phyloP scores from a whole-genome alignment of 2,113 vertebrate species.

The Calypte anna region DNA sequence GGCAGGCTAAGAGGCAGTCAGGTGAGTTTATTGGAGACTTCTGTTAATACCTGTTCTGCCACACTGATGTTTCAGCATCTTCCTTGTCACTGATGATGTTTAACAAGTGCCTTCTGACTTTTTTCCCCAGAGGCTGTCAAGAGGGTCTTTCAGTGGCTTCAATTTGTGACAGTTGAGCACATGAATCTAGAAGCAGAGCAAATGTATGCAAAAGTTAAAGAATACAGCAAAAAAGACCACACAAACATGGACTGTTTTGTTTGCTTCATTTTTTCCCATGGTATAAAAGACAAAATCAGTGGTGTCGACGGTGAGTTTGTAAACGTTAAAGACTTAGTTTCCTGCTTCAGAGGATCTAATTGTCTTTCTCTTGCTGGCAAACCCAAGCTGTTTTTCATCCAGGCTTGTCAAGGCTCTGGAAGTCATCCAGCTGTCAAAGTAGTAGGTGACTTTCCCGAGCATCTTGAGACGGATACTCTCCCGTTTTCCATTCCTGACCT shows the following conservation, averaged over 20 bases:
- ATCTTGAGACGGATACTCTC: conserved; percentile 54
- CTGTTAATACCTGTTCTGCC: background rate
- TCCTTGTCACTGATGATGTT: background rate
- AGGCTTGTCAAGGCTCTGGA: conserved; percentile 73
- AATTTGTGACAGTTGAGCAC: conserved; percentile 67
- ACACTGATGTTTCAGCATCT: background rate
- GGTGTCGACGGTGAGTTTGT: conserved; percentile 70
- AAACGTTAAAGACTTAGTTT: conserved; percentile 46
- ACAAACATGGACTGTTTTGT: conserved; percentile 78
- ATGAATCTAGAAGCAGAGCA: conserved; percentile 56
- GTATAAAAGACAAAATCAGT: conserved; percentile 67
- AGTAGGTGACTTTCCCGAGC: background rate
- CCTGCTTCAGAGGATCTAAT: conserved; percentile 70
- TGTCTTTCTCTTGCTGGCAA: conserved; percentile 73
- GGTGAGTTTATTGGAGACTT: background rate
- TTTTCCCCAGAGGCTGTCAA: conserved; percentile 66
- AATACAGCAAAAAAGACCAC: conserved; percentile 51
- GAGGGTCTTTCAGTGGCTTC: conserved; percentile 70
- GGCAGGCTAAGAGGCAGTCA: background rate
- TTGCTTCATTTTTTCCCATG: conserved; percentile 82
- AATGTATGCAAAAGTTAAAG: conserved; percentile 28
- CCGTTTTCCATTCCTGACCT: conserved; percentile 51
- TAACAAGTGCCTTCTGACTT: conserved; percentile 8
- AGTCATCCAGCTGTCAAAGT: conserved; percentile 26
- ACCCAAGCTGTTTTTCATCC: conserved; percentile 81